These are phyloP conservation scores for Blera fallax DNA, from an alignment of 2,888 invertebrate species.

Conservation along the genomic window DNA sequence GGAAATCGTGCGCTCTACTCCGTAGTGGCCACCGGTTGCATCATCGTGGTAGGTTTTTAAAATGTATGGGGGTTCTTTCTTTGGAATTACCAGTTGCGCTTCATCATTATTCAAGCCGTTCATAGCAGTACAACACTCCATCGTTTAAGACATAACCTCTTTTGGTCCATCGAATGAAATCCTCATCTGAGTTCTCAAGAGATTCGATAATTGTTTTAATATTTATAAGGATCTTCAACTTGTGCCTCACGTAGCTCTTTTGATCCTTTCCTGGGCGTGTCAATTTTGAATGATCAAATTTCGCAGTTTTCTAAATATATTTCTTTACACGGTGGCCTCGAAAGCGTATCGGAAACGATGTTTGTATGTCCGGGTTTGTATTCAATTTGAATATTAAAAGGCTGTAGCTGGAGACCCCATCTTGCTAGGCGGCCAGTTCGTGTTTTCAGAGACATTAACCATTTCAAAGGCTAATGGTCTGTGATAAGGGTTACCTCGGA, in stretches of 20 bases:
- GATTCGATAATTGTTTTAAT: neutral
- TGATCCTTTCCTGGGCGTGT: neutral
- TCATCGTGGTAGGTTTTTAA: conserved; percentile 61
- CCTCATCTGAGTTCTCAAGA: neutral
- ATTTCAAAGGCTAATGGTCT: neutral
- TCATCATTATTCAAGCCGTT: conserved; percentile 31
- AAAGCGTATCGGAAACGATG: neutral
- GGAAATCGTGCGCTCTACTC: conserved; percentile 45
- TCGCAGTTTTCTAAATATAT: neutral
- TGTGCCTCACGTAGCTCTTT: neutral
- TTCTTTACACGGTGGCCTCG: neutral
- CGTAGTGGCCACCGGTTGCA: conserved; percentile 67
- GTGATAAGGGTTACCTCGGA: no score
- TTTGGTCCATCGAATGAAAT: neutral
- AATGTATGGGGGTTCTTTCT: conserved; percentile 35
- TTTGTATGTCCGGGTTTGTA: neutral
- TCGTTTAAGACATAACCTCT: conserved; percentile 17
- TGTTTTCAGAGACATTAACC: neutral
- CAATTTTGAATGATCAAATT: neutral
- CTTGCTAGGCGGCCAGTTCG: neutral
- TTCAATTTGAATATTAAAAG: neutral
- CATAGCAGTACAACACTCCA: conserved; percentile 49
- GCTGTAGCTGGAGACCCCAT: neutral
- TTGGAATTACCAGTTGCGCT: conserved; percentile 44
- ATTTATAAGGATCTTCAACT: neutral